Evolutionary conservation across 2,113 vertebrate genomes (phyloP).

Genomic region (Macrotis lagotis): DNA sequence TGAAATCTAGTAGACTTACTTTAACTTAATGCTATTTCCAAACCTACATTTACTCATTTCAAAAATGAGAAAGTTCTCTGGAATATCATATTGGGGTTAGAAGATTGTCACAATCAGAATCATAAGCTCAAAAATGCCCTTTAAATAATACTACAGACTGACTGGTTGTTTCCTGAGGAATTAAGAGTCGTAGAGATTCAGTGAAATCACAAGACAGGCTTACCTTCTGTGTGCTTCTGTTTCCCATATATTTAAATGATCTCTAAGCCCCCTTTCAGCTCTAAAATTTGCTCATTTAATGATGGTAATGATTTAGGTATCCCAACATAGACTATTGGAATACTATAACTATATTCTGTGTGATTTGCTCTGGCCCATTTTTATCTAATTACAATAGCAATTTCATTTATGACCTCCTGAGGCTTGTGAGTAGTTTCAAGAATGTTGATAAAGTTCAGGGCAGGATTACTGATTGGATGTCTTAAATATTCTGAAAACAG

Average conservation of each 20-base stretch:
- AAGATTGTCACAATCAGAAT: constrained; percentile 43
- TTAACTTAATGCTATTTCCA: constrained; percentile 66
- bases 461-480: background rate
- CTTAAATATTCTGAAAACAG: constrained; percentile 24
- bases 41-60: constrained; percentile 33
- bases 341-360: background rate
- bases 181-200: background rate
- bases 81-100: constrained; percentile 31
- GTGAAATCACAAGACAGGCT: background rate
- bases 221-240: background rate
- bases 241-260: background rate
- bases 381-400: background rate
- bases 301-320: background rate
- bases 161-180: constrained; percentile 1
- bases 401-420: constrained; percentile 26
- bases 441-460: background rate
- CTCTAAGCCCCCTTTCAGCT: background rate
- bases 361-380: background rate
- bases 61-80: constrained; percentile 55
- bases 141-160: constrained; percentile 35
- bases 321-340: background rate
- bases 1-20: constrained; percentile 77
- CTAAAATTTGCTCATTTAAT: background rate
- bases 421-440: constrained; percentile 8
- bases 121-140: constrained; percentile 9